Percentiles rank a stretch among this genome's conserved stretches.
Conservation (phyloP, 2,888 invertebrate species). For the Bombylius major region DNA sequence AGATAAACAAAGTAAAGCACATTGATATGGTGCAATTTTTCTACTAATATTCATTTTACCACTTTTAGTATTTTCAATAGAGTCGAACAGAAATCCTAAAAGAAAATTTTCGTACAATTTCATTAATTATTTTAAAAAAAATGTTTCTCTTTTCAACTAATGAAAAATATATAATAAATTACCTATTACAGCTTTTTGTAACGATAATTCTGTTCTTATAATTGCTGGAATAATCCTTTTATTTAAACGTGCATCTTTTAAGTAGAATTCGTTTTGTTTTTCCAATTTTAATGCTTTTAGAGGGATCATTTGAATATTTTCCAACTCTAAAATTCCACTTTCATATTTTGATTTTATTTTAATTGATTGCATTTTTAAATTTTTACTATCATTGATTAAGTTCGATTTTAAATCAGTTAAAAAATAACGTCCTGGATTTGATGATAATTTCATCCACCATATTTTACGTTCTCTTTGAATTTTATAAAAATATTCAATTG, state of each 20-base stretch:
- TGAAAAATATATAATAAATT: constrained; percentile 1
- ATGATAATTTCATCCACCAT: constrained; percentile 76
- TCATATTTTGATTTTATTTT: constrained; percentile 53
- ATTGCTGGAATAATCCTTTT: constrained; percentile 19
- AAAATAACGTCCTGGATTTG: constrained; percentile 56
- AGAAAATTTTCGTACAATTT: background rate
- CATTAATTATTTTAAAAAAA: background rate
- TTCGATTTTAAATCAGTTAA: constrained; percentile 43
- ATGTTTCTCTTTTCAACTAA: no score
- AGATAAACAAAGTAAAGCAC: constrained; percentile 46
- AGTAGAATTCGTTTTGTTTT: constrained; percentile 14
- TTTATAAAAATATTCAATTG: constrained; percentile 55
- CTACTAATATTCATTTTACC: constrained; percentile 40
- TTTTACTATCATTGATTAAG: constrained; percentile 23
- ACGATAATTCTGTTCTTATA: constrained; percentile 26
- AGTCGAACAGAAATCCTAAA: constrained; percentile 37
- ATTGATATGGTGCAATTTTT: constrained; percentile 64
- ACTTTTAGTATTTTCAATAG: constrained; percentile 39
- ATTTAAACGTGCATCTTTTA: constrained; percentile 18
- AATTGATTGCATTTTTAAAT: constrained; percentile 38
- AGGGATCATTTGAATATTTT: constrained; percentile 41
- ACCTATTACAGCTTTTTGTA: constrained; percentile 27
- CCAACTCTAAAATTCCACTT: constrained; percentile 49
- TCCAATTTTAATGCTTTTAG: constrained; percentile 17
- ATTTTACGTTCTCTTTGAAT: constrained; percentile 65